Evolutionary conservation across 2,888 invertebrate species (phyloP), one percentile per base, ranked within the genome.

Genomic region (Dinocampus coccinellae): DNA sequence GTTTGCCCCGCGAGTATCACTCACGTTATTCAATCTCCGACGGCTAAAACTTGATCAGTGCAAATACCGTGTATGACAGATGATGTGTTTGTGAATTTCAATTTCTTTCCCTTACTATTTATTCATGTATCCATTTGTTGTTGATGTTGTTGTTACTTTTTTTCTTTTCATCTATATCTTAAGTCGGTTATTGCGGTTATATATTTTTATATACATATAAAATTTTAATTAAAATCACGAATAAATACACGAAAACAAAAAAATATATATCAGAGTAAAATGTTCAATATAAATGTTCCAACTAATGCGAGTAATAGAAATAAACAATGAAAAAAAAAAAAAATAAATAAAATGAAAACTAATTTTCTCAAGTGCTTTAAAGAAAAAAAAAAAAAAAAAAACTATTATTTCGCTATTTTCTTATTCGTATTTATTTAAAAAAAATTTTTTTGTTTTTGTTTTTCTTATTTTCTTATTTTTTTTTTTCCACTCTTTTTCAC

Each of bases 21-120:
- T 33, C 26, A 58, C 58, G 20, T 24, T 33, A 26, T 64, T 62
- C 53, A 66, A 65, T 69, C 65, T 66, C 53, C 60, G 65, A 62
- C 65, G 42, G 20, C 42, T 53, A 66, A 61, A 61, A 47, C 47
- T 58, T 57, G 26, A 62, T 63, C 63, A 39, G 22, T 22, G 63
- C n/a, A 39, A 58, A 20, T 58, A 33, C n/a, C 58, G 33, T 58
- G 20, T 47, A 58, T 58, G 58, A 34, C 58, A 34, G 58, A 26
- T 26, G n/a, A n/a, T 58, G 26, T 33, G 33, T 34, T 58, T 16
- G 16, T 33, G 34, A 29, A 34, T 58, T 33, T 16, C 16, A 16
- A 33, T 34, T 13, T 34, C 34, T 34, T 3, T 58, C 29, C 13
- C 39, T 13, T 39, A 39, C n/a, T 39, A 39, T 47, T 47, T 47